Evolutionary conservation across 2,797 vertebrate species (phyloP), one percentile per base, ranked within the genome.

Genomic region (Vireo griseus): DNA sequence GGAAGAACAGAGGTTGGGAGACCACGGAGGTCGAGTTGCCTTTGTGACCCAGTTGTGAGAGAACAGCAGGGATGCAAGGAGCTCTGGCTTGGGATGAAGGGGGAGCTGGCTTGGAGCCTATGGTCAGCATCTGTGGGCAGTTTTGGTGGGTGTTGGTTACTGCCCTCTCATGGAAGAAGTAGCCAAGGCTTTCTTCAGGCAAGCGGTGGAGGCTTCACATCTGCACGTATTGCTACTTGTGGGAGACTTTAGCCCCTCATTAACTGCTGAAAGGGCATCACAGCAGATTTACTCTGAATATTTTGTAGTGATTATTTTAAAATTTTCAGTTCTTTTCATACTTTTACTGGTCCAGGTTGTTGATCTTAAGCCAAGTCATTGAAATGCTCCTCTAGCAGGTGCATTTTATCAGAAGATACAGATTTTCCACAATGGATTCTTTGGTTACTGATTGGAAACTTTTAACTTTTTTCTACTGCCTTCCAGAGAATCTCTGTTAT

Each of bases 21-120:
- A 25, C 4, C 20, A 2, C 0, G 1, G 31, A 45, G 28, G 3
- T 21, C 0, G 0, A 25, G 14, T 62, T 80, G 33, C 19, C 2
- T n/a, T 37, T 35, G 6, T 68, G 39, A 11, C 47, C 24, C 15
- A 13, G 21, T 11, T 71, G 61, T 65, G 20, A 67, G 33, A 40
- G 24, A 33, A 11, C 25, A 78, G 66, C 48, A 40, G 42, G 48
- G 11, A 8, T 40, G 31, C 6, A 0, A 47, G 20, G 51, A 88
- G 21, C 39, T 58, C 55, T 69, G 24, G 11, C 37, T 25, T 54
- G 72, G 24, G 29, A 9, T 44, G 22, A 21, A 6, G 54, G 19
- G 6, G 39, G 12, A 80, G 58, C 42, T 3, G 2, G 24, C 17
- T 52, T 42, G 12, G 47, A 76, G n/a, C 4, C 67, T 15, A 10